These are phyloP conservation scores for Gymnothorax javanicus DNA, from an alignment of 2,797 vertebrate species.

Conservation along the genomic window DNA sequence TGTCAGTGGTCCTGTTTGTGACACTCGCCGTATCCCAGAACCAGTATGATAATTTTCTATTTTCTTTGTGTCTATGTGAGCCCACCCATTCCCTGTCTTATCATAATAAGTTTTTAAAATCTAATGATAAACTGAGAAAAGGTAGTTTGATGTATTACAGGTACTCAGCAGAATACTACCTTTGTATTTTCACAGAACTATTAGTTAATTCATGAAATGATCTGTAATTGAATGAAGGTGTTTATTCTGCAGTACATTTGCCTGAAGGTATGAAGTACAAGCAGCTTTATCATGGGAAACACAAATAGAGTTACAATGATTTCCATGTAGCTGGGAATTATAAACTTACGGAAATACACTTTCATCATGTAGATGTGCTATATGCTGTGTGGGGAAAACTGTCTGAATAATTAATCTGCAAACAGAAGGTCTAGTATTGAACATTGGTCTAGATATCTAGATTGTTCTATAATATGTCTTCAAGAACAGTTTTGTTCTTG, in stretches of 20 bases:
- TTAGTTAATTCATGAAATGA: not conserved
- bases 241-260: not conserved
- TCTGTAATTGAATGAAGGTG: not conserved
- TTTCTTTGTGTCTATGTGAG: constrained; percentile 27
- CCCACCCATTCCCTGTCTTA: not conserved
- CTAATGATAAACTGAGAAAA: not conserved
- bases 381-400: not conserved
- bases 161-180: not conserved
- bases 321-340: not conserved
- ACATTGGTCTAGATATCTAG: not conserved
- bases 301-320: not conserved
- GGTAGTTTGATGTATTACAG: not conserved
- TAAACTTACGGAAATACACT: not conserved
- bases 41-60: constrained; percentile 72
- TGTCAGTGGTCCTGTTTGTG: constrained; percentile 80
- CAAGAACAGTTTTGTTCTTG: not conserved
- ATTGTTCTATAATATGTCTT: not conserved
- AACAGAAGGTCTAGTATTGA: not conserved
- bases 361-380: not conserved
- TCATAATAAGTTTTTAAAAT: not conserved
- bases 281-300: not conserved
- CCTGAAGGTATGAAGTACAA: not conserved
- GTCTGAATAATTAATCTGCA: not conserved
- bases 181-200: not conserved
- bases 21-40: constrained; percentile 83